phyloP scores from a whole-genome alignment of 2,888 invertebrate species.

The Mycogona germanica region DNA sequence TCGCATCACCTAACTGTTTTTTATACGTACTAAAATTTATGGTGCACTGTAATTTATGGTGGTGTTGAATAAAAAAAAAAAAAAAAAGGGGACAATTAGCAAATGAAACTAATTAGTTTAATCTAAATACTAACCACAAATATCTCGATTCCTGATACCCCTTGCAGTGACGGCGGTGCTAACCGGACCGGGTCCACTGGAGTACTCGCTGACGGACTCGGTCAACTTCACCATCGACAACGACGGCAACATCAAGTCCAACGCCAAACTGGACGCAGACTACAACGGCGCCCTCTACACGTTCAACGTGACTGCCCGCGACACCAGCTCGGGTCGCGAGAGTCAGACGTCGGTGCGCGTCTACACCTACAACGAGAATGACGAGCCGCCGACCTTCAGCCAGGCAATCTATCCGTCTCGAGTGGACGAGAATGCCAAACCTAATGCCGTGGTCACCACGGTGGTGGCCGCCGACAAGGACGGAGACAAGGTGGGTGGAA shows the following conservation, averaged over 20 bases:
- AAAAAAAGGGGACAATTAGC: too few species aligned
- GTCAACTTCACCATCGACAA: slow-evolving; percentile 19
- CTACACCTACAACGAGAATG: slow-evolving; percentile 34
- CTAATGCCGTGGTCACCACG: slow-evolving; percentile 31
- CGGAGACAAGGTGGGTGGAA: slow-evolving; percentile 33
- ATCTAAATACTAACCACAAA: too few species aligned
- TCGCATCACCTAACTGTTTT: too few species aligned
- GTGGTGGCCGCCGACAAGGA: slow-evolving; percentile 34
- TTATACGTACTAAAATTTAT: neutral
- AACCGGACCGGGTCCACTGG: slow-evolving; percentile 12
- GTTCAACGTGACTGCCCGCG: slow-evolving; percentile 32
- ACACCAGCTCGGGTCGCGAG: slow-evolving; percentile 30
- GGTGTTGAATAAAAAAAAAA: too few species aligned
- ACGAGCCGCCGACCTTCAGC: slow-evolving; percentile 30
- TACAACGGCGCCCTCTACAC: slow-evolving; percentile 23
- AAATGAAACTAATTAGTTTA: neutral
- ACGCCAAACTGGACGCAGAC: slow-evolving; percentile 18
- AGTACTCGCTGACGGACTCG: slow-evolving; percentile 4
- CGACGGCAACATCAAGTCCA: slow-evolving; percentile 16
- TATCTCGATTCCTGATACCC: neutral
- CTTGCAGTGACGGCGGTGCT: slow-evolving; percentile 18
- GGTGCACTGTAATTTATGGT: neutral
- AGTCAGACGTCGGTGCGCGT: slow-evolving; percentile 32
- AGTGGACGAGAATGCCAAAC: slow-evolving; percentile 22
- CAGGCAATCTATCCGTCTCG: slow-evolving; percentile 22